phyloP scores from a whole-genome alignment of 1,140 invertebrate species.

The Nymphalis io region DNA sequence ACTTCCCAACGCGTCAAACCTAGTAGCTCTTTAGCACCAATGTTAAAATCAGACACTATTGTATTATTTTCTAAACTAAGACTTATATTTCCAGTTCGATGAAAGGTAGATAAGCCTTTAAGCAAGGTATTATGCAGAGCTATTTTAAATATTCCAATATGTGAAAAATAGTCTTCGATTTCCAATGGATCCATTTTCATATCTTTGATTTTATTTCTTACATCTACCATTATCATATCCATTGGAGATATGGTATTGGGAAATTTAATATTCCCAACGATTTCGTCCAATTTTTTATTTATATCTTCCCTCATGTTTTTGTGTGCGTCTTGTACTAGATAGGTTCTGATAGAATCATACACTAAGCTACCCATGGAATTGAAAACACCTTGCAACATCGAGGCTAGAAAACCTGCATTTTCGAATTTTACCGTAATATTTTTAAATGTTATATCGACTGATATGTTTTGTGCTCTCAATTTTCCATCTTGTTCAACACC shows the following conservation, averaged over 20 bases:
- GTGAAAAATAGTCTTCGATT: conserved; percentile 86
- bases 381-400: conserved; percentile 88
- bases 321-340: conserved; percentile 88
- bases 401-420: conserved; percentile 88
- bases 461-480: conserved; percentile 87
- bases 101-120: conserved; percentile 88
- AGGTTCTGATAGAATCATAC: conserved; percentile 93
- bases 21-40: conserved; percentile 88
- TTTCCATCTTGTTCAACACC: conserved; percentile 87
- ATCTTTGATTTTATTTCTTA: conserved; percentile 85
- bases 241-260: conserved; percentile 92
- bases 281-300: conserved; percentile 83
- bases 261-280: conserved; percentile 85
- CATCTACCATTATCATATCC: conserved; percentile 89
- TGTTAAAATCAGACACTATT: conserved; percentile 83
- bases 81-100: conserved; percentile 89
- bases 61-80: conserved; percentile 87
- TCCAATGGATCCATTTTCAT: conserved; percentile 88
- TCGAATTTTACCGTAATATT: conserved; percentile 90
- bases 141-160: conserved; percentile 84
- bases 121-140: conserved; percentile 88
- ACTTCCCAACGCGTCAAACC: conserved; percentile 90
- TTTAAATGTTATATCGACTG: conserved; percentile 88
- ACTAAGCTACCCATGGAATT: conserved; percentile 89
- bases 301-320: conserved; percentile 84